Base-by-base conservation (phyloP, 2,888 invertebrate species). In the Trissonchulus sp. region DNA sequence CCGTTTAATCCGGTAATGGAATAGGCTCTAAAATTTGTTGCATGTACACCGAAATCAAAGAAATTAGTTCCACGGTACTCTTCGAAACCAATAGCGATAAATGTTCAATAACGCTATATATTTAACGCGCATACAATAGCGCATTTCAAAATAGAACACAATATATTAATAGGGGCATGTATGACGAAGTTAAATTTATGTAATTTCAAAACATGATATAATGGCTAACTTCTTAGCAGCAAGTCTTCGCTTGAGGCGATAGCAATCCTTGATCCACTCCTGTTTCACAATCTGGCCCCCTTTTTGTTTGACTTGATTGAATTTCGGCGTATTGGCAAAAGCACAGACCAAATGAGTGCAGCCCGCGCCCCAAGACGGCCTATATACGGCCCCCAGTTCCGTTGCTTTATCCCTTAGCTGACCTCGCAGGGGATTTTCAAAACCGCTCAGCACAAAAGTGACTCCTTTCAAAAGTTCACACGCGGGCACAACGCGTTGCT, bases 311-410 rank as follows among this genome's bases (percentile, higher is more conserved):
- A 91, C 91, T 85, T 91, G 89, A 73, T 89, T 88, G 84, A 91
- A 91, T 85, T 94, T 94, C 1, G 94, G 95, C 2, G 94, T 94
- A 85, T 92, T 92, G 2, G 89, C 87, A 86, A 93, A 94, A 18
- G 94, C 94, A 87, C 94, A 94, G 68, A 95, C 88, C 78, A 95
- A 89, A 86, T 94, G 94, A 2, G 93, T 94, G 84, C 92, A 93
- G 30, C 85, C 83, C 31, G n/a, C 8, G 8, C 18, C 88, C 93
- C 93, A 94, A 86, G 92, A 91, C 0, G 89, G 86, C 83, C 88
- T 89, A 83, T 92, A 93, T 79, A 87, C 88, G 0, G 93, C 94
- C 1, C 94, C 94, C 89, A 95, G 89, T 74, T 89, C 88, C 1
- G 90, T 76, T 2, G 91, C 93, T 79, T 88, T 88, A 77, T 88